Evolutionary conservation across 2,113 vertebrate genomes (phyloP).

Genomic region (Addax nasomaculatus): DNA sequence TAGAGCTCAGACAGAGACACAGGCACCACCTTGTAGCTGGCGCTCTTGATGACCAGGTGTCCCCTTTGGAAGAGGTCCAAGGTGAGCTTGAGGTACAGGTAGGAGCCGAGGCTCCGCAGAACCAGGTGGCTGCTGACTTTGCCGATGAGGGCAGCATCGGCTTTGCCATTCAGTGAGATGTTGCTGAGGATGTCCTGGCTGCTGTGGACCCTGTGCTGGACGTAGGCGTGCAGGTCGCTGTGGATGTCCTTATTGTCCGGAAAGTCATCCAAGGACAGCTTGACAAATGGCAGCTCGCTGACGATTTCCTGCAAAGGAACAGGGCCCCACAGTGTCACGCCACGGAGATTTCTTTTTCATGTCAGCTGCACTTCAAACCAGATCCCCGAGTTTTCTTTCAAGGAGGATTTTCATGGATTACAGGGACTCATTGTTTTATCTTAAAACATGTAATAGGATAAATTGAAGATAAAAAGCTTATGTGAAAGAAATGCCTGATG

Average conservation of each 20-base stretch:
- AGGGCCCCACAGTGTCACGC: not conserved
- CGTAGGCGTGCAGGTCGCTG: conserved; percentile 92
- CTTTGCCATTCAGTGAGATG: conserved; percentile 95
- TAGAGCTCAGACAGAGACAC: conserved; percentile 97
- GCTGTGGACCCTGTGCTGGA: conserved; percentile 91
- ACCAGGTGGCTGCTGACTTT: conserved; percentile 96
- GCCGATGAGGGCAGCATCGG: conserved; percentile 87
- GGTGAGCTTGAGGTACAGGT: conserved; percentile 96
- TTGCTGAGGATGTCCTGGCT: conserved; percentile 96
- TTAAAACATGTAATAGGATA: conserved; percentile 71
- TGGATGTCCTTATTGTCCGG: conserved; percentile 90
- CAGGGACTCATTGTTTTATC: conserved; percentile 63
- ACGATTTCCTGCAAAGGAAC: conserved; percentile 86
- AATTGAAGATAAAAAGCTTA: conserved; percentile 72
- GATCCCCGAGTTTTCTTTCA: conserved; percentile 60
- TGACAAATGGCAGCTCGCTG: conserved; percentile 85
- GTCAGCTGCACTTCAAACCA: conserved; percentile 44
- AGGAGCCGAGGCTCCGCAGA: conserved; percentile 94
- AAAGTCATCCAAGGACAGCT: conserved; percentile 92
- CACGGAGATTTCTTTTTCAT: not conserved
- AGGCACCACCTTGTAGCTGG: conserved; percentile 98
- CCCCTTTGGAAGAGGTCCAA: conserved; percentile 96
- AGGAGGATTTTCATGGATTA: conserved; percentile 70
- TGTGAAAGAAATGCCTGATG: conserved; percentile 64
- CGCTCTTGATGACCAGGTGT: conserved; percentile 96